These are phyloP conservation scores for Ptychoptera albimana DNA, from an alignment of 2,888 invertebrate species.

Conservation along the genomic window DNA sequence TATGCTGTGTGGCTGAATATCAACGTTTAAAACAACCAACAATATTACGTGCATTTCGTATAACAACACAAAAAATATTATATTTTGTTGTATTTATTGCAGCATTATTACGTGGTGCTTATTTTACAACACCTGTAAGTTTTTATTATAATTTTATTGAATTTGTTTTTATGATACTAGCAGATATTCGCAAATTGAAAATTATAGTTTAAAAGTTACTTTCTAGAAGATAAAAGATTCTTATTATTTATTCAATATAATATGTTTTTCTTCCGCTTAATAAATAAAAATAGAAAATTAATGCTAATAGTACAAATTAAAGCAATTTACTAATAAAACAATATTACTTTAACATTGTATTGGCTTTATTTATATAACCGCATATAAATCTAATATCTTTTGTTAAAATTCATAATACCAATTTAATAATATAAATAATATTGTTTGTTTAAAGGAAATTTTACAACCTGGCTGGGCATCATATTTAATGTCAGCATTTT, in stretches of 20 bases:
- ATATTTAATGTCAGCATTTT: conserved; percentile 76
- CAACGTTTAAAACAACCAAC: conserved; percentile 69
- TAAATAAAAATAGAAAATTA: no score
- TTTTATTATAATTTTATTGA: conserved; percentile 1
- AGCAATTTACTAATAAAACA: no score
- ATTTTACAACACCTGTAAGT: conserved; percentile 78
- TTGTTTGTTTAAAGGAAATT: conserved; percentile 49
- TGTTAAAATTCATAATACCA: no score
- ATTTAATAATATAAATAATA: no score
- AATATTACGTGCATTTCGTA: conserved; percentile 62
- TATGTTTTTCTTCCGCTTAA: no score
- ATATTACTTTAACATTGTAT: no score
- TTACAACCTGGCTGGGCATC: conserved; percentile 74
- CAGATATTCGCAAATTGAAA: background rate
- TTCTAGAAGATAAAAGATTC: background rate
- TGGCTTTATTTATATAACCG: no score
- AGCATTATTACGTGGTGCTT: conserved; percentile 69
- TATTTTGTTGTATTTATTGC: conserved; percentile 79
- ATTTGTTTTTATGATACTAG: conserved; percentile 5
- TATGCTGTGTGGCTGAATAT: conserved; percentile 71
- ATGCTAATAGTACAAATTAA: no score
- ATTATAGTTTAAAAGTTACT: no score
- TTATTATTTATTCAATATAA: conserved; percentile 1
- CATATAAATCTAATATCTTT: no score
- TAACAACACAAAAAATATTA: conserved; percentile 79